Percentiles rank a stretch among this genome's conserved stretches.
Evolutionary conservation across 2,113 vertebrate genomes (phyloP).

Genomic region (Phoxinus phoxinus): DNA sequence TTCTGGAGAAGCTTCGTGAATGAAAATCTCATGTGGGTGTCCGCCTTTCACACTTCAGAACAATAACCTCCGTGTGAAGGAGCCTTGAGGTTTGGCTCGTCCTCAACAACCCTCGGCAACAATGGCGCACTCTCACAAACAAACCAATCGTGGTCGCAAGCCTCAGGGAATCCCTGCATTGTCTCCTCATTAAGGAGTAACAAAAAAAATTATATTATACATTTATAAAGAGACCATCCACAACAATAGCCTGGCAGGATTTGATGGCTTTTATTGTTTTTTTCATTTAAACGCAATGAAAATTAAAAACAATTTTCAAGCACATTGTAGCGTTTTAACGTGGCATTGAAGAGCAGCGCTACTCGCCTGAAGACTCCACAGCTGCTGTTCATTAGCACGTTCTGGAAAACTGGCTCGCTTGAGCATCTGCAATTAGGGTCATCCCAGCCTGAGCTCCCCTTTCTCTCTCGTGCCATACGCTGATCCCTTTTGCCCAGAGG

Average conservation of each 20-base stretch:
- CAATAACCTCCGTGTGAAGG: slow-evolving; percentile 66
- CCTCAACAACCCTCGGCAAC: slow-evolving; percentile 63
- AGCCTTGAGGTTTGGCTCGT: slow-evolving; percentile 62
- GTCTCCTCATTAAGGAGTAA: slow-evolving; percentile 20
- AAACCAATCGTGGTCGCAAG: slow-evolving; percentile 64
- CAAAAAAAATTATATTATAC: slow-evolving; percentile 24
- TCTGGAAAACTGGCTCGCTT: slow-evolving; percentile 40
- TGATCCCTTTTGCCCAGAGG: slow-evolving; percentile 48
- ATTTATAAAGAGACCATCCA: slow-evolving; percentile 23
- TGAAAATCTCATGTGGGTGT: slow-evolving; percentile 41
- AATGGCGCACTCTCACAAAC: slow-evolving; percentile 71
- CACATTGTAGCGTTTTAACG: slow-evolving; percentile 7
- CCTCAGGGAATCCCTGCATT: slow-evolving; percentile 35
- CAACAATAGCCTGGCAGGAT: slow-evolving; percentile 14
- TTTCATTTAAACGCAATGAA: slow-evolving; percentile 1
- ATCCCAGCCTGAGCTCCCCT: slow-evolving; percentile 43
- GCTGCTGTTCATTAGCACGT: slow-evolving; percentile 57
- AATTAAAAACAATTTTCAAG: slow-evolving; percentile 4
- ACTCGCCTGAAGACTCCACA: slow-evolving; percentile 36
- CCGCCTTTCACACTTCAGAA: slow-evolving; percentile 61
- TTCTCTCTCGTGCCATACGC: slow-evolving; percentile 44
- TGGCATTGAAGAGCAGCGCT: slow-evolving; percentile 24
- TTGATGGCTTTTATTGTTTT: slow-evolving; percentile 4
- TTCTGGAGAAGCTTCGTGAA: slow-evolving; percentile 39
- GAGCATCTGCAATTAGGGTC: slow-evolving; percentile 49